Conservation (phyloP, 2,113 vertebrate species). For the Oncorhynchus masou region DNA sequence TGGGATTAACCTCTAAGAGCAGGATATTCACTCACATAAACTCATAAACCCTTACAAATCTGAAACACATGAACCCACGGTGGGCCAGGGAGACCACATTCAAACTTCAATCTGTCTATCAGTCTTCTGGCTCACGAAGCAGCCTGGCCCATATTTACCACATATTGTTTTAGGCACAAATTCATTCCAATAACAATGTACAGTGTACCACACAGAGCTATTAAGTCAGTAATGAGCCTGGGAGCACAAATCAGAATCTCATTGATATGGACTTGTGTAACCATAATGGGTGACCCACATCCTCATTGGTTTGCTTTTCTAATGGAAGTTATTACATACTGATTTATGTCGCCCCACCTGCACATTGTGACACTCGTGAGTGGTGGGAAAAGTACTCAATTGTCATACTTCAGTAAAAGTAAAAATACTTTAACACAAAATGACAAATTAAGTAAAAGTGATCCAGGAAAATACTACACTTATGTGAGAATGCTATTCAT, state of each 20-base stretch:
- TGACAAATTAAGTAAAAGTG: too few species aligned
- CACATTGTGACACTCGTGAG: conserved; percentile 18
- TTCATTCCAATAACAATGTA: neutral
- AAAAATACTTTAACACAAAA: too few species aligned
- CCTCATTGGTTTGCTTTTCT: conserved; percentile 4
- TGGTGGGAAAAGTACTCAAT: conserved; percentile 6
- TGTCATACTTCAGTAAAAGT: neutral
- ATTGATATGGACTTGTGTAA: conserved; percentile 9
- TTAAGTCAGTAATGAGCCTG: conserved; percentile 8
- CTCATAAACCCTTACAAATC: conserved; percentile 65
- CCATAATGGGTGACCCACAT: conserved; percentile 8
- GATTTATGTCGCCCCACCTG: conserved; percentile 18
- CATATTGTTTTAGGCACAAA: conserved; percentile 3
- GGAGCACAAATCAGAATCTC: neutral
- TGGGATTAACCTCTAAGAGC: conserved; percentile 63
- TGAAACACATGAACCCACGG: conserved; percentile 33
- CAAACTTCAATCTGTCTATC: conserved; percentile 62
- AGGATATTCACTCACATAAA: conserved; percentile 48
- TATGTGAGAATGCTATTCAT: too few species aligned
- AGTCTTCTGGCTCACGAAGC: neutral
- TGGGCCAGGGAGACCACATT: conserved; percentile 31
- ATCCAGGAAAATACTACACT: too few species aligned
- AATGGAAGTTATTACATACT: conserved; percentile 23
- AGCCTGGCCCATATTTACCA: neutral
- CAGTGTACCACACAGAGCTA: neutral